Evolutionary conservation across 2,113 vertebrate species (phyloP), one percentile per base, ranked within the genome.

Genomic region (Pitta sordida): DNA sequence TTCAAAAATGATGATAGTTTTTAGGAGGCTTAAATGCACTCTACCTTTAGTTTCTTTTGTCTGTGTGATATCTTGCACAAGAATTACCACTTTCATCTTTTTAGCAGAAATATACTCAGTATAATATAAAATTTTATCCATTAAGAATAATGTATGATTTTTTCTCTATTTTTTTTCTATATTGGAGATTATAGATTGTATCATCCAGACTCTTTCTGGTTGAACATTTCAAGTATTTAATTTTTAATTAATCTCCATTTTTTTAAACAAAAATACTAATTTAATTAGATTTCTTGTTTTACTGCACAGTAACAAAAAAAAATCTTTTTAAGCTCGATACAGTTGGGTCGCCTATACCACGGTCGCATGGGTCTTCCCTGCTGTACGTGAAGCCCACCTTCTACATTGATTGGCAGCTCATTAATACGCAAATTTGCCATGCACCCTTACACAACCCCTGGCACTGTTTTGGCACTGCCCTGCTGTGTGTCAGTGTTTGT

Each of bases 1-100:
- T 89, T 94, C 83, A 70, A 56, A 95, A 88, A 75, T 67, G 36
- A 53, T 92, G 77, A 70, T 83, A 62, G 55, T 53, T 91, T 93
- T 94, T 82, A 83, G 36, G 64, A 53, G 81, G 17, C 39, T 90
- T 93, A n/a, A 91, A 81, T 80, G 41, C 34, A 90, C 15, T 65
- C 49, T 68, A 43, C 65, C 58, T 88, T 87, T 87, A 85, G 65
- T 64, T 89, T 75, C 39, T 24, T 95, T 94, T 95, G 67, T 92
- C 80, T 94, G 68, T 64, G 24, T 85, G 74, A 78, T 79, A 27
- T 39, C 53, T 89, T 87, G 43, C 20, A 70, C 62, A 80, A 82
- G 29, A 63, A 43, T 64, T 87, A 85, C 78, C 37, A 59, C 37
- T 55, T 93, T 84, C 60, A 79, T 77, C 7, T 41, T 78, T 94